Evolutionary conservation across 2,113 vertebrate genomes (phyloP), one percentile per base, ranked within the genome.

Genomic region (Heterochromis multidens): DNA sequence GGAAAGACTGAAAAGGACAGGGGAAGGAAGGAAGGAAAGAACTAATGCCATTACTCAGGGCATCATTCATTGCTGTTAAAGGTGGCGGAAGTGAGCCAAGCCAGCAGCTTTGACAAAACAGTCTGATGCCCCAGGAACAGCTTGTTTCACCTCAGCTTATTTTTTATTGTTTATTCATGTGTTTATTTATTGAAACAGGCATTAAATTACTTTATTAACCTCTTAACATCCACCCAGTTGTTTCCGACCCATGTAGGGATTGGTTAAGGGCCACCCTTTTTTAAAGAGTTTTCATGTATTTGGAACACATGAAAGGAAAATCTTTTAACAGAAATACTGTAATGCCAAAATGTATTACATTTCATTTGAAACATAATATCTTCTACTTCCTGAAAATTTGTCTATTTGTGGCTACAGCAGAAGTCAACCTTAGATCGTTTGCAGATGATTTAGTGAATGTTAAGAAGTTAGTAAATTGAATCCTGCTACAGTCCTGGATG

Each of bases 271-370:
- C 0, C 33, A 65, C 62, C 1, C 11, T 37, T 37, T 31, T 63
- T 33, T 11, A 40, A 40, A 25, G 63, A 25, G 35, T 43, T 67
- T 67, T 67, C 1, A 40, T 8, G 16, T 10, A 40, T 67, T n/a
- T 67, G 35, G 35, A 43, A 67, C 6, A 25, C 35, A 43, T 25
- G 23, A 17, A 43, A 46, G 43, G 43, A 46, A 46, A 46, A 46
- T 46, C 13, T 6, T 46, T 46, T 16, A 14, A 67, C 35, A 67
- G 63, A 43, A 67, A 43, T 25, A 25, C n/a, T 43, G 17, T 25
- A 0, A 67, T 43, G n/a, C 37, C 13, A 43, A 67, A 67, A 43
- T 1, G 37, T 67, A 0, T n/a, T n/a, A 6, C 33, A 35, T 6
- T 35, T 35, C 33, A 35, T 35, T 35, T 67, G 8, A 67, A 67